Conservation (phyloP, 2,888 invertebrate species). For the Agriopis aurantiaria region DNA sequence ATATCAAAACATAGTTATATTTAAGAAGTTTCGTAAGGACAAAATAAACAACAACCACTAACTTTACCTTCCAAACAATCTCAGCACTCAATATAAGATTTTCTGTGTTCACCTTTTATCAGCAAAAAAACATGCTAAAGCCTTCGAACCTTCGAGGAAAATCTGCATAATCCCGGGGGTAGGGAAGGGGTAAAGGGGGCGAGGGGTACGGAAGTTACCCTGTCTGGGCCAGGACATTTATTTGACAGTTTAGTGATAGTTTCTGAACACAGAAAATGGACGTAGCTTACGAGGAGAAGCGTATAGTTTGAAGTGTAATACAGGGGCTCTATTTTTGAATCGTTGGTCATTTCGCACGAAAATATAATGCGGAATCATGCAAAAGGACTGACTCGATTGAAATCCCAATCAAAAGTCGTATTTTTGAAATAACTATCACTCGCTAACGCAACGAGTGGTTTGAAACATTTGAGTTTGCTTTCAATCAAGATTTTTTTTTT, state of each 20-base stretch:
- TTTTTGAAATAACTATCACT: too few relatives aligned
- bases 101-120: constrained; percentile 35
- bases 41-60: constrained; percentile 8
- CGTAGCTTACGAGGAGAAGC: neutral
- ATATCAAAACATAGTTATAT: neutral
- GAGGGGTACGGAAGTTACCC: constrained; percentile 11
- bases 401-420: too few relatives aligned
- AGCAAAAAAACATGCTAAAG: constrained; percentile 35
- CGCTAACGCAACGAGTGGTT: too few relatives aligned
- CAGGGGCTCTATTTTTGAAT: too few relatives aligned
- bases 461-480: too few relatives aligned
- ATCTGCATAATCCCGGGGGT: constrained; percentile 49
- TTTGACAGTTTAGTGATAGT: constrained; percentile 34
- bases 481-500: too few relatives aligned
- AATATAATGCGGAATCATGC: too few relatives aligned
- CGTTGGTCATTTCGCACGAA: too few relatives aligned
- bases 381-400: too few relatives aligned
- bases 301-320: neutral
- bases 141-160: constrained; percentile 30
- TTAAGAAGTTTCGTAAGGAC: too few relatives aligned
- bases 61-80: constrained; percentile 12
- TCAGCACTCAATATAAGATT: constrained; percentile 33
- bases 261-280: constrained; percentile 19
- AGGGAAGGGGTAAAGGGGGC: constrained; percentile 5
- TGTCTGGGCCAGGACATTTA: constrained; percentile 21